Base-by-base conservation (phyloP, 2,797 vertebrate genomes). In the Geotria australis region DNA sequence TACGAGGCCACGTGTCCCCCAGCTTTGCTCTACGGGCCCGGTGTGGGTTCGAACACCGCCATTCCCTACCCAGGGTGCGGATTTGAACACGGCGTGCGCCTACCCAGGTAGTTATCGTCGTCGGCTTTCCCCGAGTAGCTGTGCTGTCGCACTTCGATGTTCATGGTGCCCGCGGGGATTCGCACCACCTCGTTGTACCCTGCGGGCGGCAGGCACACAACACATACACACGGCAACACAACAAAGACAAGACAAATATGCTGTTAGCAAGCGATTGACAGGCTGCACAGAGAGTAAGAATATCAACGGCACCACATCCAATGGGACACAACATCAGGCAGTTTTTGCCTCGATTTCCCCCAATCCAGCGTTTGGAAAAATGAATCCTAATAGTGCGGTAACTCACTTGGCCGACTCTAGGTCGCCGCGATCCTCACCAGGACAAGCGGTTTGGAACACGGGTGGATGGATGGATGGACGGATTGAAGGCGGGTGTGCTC, bases 81-180 rank as follows among this genome's bases (percentile, higher is more conserved):
- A 24, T 38, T 24, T 38, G 24, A 38, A 24, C 24, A 38, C n/a
- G 49, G 9, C 49, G 8, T 12, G 12, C 53, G 8, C 49, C 15
- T 9, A 53, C 49, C 85, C 73, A 98, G 77, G 73, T 98, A 98
- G 79, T 98, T 98, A 71, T 98, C 88, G 66, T 98, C 91, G 63
- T 94, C 88, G 56, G 85, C 75, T 66, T 82, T 88, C 73, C 83
- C 84, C 77, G 88, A 95, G 81, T 83, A 81, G 69, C 91, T 98
- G 75, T 91, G 84, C 72, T 98, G 91, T 62, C 83, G 81, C 64
- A 96, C 83, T 60, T 98, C 89, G 61, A 98, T 82, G 64, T 83
- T 98, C 60, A 89, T 98, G 70, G 89, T 83, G 72, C 91, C 91
- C 58, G 78, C 81, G 64, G 91, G 91, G 69, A 98, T 93, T 64